Evolutionary conservation across 35 echinoderm and acorn worm species (phyloP), one percentile per base, ranked within the genome.

Genomic region (Ophiothrix spiculata): DNA sequence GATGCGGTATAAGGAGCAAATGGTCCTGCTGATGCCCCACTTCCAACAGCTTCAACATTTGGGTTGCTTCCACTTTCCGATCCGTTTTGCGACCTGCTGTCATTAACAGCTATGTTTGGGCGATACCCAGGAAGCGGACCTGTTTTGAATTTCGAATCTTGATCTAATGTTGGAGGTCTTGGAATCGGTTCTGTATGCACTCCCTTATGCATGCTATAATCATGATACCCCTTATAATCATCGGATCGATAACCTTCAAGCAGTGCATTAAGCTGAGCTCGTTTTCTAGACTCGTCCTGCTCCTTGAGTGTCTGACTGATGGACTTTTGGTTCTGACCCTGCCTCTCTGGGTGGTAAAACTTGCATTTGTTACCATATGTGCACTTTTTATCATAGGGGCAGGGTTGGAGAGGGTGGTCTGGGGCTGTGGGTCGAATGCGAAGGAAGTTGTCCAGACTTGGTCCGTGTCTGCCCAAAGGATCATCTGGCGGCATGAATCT

Each of bases 401-500:
- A 99, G 15, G 74, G 63, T 39, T 84, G 89, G 33, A 79, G 74
- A 56, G 78, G 87, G 29, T 91, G 86, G 15, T 46, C 85, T 35
- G 84, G 92, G 74, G 78, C 85, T 4, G 73, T 76, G 0, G 96
- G 91, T 42, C 85, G 88, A 77, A 89, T 99, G 32, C 90, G 89
- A 2, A 99, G 84, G 41, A 99, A 94, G 85, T 99, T 93, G 32
- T 94, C 90, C 35, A 99, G 90, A 37, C 84, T 88, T 15, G 96
- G 96, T 3, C 96, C 96, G 31, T 90, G 81, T 56, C 90, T 88
- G 39, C 96, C 96, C 1, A 99, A 81, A 41, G 96, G 96, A 80
- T 99, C 96, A 89, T 99, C 88, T 78, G 91, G 90, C 0, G 96
- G 96, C 92, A 94, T 94, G 40, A 99, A 99, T 73, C 96, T 99